Base-by-base conservation (phyloP, 1,140 invertebrate genomes). In the Magallana ariakensis region DNA sequence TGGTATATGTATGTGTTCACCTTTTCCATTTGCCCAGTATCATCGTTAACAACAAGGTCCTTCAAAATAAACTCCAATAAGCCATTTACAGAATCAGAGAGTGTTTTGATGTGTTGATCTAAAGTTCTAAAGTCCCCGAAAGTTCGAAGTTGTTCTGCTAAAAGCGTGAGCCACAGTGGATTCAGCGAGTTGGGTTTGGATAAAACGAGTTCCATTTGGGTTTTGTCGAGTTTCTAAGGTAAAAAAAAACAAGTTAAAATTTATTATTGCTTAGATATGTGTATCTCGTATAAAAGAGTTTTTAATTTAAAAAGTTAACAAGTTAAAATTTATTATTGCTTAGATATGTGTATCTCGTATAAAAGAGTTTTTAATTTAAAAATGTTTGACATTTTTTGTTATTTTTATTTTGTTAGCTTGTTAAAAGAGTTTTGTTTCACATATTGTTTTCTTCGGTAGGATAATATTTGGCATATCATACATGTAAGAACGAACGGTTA, bases 111-210 rank as follows among this genome's bases (percentile, higher is more conserved):
- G 58, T 93, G 93, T 8, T 89, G 80, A 11, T 89, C 91, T 56
- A 95, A 80, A 3, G 88, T 91, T 11, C 89, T 66, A 84, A 93
- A 94, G 87, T 94, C 94, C 16, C 94, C 94, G 91, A 94, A 94
- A 10, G 94, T 85, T 16, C 94, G 87, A 46, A 95, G 88, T 85
- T 94, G 94, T 62, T 95, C 92, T 84, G 91, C 92, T 22, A 94
- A 91, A 11, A 93, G 81, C 22, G 84, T 88, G 84, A 95, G 87
- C 94, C 94, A 95, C 8, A 94, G 60, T 7, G 94, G 94, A 87
- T 89, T 92, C 33, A 91, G 81, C n/a, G 91, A 87, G 75, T 90
- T 89, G 22, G 89, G 90, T 0, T 92, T 89, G 0, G 88, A 80
- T 19, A 94, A 22, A 16, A 95, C 86, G 11, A 85, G 46, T 1